A percentile compares a stretch with the other conserved stretches of the same genome.
Conservation (phyloP, 2,113 vertebrate species). For the Thomomys bottae region DNA sequence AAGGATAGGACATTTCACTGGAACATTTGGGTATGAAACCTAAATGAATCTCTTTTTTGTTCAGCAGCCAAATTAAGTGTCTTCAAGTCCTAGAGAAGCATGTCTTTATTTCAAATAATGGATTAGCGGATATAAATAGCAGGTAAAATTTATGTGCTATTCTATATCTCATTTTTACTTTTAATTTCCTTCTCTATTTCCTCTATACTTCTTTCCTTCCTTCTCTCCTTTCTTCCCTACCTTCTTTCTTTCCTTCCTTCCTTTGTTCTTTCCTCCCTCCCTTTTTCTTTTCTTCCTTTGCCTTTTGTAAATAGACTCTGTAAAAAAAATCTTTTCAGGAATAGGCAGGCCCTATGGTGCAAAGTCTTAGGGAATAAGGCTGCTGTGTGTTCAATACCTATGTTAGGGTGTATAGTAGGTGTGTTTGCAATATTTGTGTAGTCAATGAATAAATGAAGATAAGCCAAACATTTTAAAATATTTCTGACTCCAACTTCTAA, state of each 20-base stretch:
- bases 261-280: background rate
- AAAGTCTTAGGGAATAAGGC: background rate
- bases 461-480: background rate
- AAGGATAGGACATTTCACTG: background rate
- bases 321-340: background rate
- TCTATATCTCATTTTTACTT: background rate
- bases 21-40: background rate
- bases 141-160: background rate
- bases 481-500: slow-evolving; percentile 41
- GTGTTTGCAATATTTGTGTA: background rate
- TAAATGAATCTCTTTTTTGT: background rate
- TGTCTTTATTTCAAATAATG: no score
- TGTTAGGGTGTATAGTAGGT: background rate
- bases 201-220: background rate
- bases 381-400: background rate
- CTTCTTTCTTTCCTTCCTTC: background rate
- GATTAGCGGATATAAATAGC: background rate
- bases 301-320: background rate
- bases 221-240: background rate
- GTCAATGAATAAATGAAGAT: background rate
- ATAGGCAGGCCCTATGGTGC: background rate
- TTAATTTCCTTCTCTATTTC: background rate
- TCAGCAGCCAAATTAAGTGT: background rate
- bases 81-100: no score
- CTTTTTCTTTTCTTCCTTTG: background rate